Evolutionary conservation across 2,888 invertebrate species (phyloP), one percentile per base, ranked within the genome.

Genomic region (Drosophila mulleri): DNA sequence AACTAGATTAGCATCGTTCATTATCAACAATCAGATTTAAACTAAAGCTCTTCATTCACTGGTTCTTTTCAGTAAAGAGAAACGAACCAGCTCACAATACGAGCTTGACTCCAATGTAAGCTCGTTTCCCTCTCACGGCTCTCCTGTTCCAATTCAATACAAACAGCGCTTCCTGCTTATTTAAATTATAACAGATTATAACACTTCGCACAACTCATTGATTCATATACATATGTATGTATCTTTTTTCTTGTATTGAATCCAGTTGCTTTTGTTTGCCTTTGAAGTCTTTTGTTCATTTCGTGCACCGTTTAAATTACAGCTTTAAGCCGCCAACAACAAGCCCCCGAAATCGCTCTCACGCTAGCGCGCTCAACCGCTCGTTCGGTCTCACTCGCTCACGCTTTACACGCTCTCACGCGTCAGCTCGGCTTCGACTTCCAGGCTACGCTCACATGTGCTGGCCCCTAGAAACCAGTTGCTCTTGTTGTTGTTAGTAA

Each of bases 401-500:
- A 16, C 37, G 18, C 6, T 53, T 18, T 23, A 20, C 23, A 41
- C 53, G 52, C 48, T 57, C 58, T 64, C 45, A 45, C 54, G 48
- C 37, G 23, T 47, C 16, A 39, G 37, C 23, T 58, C 26, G 44
- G 67, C 74, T 67, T 72, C 54, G 68, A 53, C 64, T 80, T 80
- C 78, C 82, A 79, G 79, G 67, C 67, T 48, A 8, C 63, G 44
- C 67, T 54, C 54, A 47, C 48, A 56, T 41, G 62, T 50, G 48
- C 32, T 58, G 66, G 52, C 53, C 50, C 44, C 56, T 37, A 64
- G n/a, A 83, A 86, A 88, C 89, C 87, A 83, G 89, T 83, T 87
- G 78, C 81, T 73, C 61, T 58, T 76, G 67, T 78, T 80, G 70
- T 87, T 84, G 73, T 89, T 88, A 88, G 82, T 88, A 72, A 72